A percentile compares a stretch with the other conserved stretches of the same genome.
These are phyloP conservation scores for Echinops telfairi DNA, from an alignment of 2,113 vertebrate species.

Conservation along the genomic window DNA sequence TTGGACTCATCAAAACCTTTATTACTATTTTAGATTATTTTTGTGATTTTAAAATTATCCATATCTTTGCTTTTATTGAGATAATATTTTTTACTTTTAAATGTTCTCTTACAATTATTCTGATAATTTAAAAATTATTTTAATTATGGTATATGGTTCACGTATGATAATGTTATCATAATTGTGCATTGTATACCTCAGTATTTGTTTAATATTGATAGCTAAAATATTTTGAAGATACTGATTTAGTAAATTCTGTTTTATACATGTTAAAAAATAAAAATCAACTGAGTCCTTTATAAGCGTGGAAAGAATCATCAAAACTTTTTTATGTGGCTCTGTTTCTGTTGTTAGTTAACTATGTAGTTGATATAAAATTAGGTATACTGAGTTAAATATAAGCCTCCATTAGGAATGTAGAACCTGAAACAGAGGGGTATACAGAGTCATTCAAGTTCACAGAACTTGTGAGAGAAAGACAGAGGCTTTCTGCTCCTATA, in stretches of 20 bases:
- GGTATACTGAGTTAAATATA: background rate
- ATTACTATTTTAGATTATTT: background rate
- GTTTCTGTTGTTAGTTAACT: background rate
- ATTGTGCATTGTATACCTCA: background rate
- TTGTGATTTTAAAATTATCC: background rate
- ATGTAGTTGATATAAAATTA: background rate
- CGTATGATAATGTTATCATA: background rate
- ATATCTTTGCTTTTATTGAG: background rate
- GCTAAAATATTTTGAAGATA: background rate
- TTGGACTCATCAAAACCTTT: background rate
- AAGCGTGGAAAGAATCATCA: background rate
- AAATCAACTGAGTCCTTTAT: background rate
- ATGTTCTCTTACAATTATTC: too few species aligned
- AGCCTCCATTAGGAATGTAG: background rate
- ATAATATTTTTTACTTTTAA: background rate
- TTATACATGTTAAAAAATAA: background rate
- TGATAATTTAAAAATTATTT: too few species aligned
- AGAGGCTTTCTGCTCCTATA: too few species aligned
- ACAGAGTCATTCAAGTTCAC: too few species aligned
- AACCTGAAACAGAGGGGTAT: background rate
- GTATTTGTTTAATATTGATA: background rate
- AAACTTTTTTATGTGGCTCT: background rate
- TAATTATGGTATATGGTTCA: background rate
- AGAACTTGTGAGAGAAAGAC: background rate
- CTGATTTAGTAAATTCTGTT: background rate